Conservation (phyloP, 1,140 invertebrate species). For the Archegozetes longisetosus region DNA sequence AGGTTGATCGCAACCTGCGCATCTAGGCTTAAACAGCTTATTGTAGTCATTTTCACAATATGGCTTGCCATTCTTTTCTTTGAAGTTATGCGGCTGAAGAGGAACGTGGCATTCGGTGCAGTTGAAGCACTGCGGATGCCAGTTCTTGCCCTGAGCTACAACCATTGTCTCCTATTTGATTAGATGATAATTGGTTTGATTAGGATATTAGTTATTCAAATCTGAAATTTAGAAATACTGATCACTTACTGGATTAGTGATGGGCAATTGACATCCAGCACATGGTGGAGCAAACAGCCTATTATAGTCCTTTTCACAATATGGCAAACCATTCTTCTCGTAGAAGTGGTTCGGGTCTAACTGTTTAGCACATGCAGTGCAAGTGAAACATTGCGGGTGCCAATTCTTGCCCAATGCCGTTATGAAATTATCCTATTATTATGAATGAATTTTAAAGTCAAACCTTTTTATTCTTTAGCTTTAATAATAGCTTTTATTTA, state of each 20-base stretch:
- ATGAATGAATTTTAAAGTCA: neutral
- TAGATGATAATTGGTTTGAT: neutral
- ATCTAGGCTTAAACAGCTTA: slow-evolving; percentile 90
- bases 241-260: too few relatives aligned
- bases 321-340: slow-evolving; percentile 34
- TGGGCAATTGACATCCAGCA: slow-evolving; percentile 18
- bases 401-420: slow-evolving; percentile 37
- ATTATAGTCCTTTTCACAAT: slow-evolving; percentile 39
- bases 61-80: slow-evolving; percentile 84
- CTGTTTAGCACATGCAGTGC: slow-evolving; percentile 33
- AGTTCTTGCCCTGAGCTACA: slow-evolving; percentile 81
- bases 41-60: slow-evolving; percentile 98
- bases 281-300: slow-evolving; percentile 37
- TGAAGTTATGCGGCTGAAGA: slow-evolving; percentile 93
- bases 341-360: slow-evolving; percentile 38
- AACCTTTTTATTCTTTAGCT: neutral
- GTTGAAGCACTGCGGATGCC: slow-evolving; percentile 98
- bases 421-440: neutral
- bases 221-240: neutral
- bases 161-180: slow-evolving; percentile 9
- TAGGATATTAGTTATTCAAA: neutral
- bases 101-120: slow-evolving; percentile 93
- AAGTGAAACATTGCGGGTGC: slow-evolving; percentile 39
- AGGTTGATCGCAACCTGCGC: slow-evolving; percentile 34
- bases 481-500: slow-evolving; percentile 31